Base-by-base conservation (phyloP, 2,113 vertebrate genomes). In the Limanda limanda region DNA sequence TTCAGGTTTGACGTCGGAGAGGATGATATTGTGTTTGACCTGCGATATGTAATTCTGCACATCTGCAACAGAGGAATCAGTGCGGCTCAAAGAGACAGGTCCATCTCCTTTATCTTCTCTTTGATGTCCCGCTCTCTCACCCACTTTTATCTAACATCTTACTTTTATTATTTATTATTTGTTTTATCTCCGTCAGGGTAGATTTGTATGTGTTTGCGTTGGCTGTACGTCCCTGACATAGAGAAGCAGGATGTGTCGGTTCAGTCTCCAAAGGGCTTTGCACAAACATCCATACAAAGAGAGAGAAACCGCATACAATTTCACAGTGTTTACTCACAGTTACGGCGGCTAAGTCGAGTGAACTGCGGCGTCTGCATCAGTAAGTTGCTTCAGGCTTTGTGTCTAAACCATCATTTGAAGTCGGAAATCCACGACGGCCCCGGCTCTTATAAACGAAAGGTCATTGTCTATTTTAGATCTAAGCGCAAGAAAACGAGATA, bases 91-190 rank as follows among this genome's bases (percentile, higher is more conserved):
- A 74, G 4, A 77, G 56, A 52, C 4, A 59, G 63, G 40, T 52
- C 52, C 65, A 14, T 65, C 35, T 65, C 70, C 79, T 84, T 82
- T 62, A 76, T 87, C 60, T 48, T 48, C 23, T 68, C 76, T 87
- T 79, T 76, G 76, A 85, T 80, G 80, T 81, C 47, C 55, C 52
- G 54, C 56, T 24, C 45, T 62, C 51, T 62, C 40, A n/a, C 23
- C 27, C 40, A 21, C 70, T 47, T 47, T 47, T 17, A 47, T 47
- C 45, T 13, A 13, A 47, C 45, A 47, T 17, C 15, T 47, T 17
- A 7, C 40, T 51, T 51, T 51, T 51, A 84, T 73, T 78, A 42
- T 42, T 27, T 81, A 31, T 31, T 21, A 47, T 64, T 58, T 61
- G 58, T 65, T 76, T 70, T 25, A 77, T 79, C 59, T 61, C 45